Evolutionary conservation across 2,113 vertebrate species (phyloP), one percentile per base, ranked within the genome.

Genomic region (Prolemur simus): DNA sequence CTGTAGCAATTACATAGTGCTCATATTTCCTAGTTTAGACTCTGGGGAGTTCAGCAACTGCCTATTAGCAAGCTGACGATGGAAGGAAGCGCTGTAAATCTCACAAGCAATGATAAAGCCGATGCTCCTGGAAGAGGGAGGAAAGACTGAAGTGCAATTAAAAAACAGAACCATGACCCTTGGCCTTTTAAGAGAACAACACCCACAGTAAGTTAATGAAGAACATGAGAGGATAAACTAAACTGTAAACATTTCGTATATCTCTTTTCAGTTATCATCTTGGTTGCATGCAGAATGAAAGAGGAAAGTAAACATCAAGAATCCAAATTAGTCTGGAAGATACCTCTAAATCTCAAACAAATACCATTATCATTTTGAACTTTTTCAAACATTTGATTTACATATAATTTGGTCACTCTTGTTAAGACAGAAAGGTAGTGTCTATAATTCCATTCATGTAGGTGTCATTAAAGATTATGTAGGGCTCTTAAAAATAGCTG

Each of bases 41-140:
- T 97, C 98, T 49, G 14, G 98, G 96, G 99, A 98, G 85, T 97
- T 98, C 56, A 96, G 94, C 94, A 92, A 97, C 97, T 98, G 97
- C 98, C 97, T 98, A 98, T 99, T 98, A 99, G 97, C 96, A 98
- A 98, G 91, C 94, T 94, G 97, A 93, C 66, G 97, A 98, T 96
- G 90, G 98, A 99, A 98, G 95, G 96, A 98, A 98, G 98, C 94
- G 82, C 96, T 97, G 97, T 98, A 98, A 98, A 98, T 98, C 98
- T 98, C 98, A 93, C 94, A 97, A 97, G 88, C 96, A 98, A 97
- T 97, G 94, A 98, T 98, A 98, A 98, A 93, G 95, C 91, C 42
- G 97, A 98, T 98, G 97, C 93, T 98, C 96, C 94, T 97, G 98
- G 97, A 98, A 97, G 96, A 97, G 97, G 89, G 73, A 95, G 92